Base-by-base conservation (phyloP, 2,797 vertebrate genomes). In the Epinephelus awoara region DNA sequence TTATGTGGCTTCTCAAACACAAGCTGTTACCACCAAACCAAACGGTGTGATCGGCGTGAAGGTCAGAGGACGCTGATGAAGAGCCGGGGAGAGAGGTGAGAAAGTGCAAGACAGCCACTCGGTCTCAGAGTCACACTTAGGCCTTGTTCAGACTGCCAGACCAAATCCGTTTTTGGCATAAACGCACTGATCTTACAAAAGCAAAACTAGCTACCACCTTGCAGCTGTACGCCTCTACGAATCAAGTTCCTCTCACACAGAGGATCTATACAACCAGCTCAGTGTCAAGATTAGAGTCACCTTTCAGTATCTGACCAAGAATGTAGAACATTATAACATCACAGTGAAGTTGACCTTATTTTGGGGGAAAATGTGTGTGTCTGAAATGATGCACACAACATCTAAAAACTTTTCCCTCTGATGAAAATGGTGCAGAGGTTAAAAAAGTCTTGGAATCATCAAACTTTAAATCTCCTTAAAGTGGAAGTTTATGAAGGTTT, bases 1-100 rank as follows among this genome's bases (percentile, higher is more conserved):
- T 85, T 66, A 84, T 90, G 58, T 18, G 51, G 47, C 51, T 17
- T 38, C 77, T 66, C 34, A 5, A 13, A 50, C 64, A 74, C 67
- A 75, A 85, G 59, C 73, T 76, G 75, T 56, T 63, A 3, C 52
- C 62, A 58, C 44, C n/a, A 38, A 61, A 72, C 11, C 64, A 64
- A 62, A 17, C 21, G 12, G 14, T n/a, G 14, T 4, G 15, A 69
- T 27, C 29, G 13, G 49, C 27, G 46, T 64, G 54, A 75, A 78
- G 79, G 81, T 76, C 77, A 46, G 29, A 75, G 7, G 21, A 46
- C 44, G 15, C 3, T n/a, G 52, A 10, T 2, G 27, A 11, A 23
- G 40, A 3, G 34, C 0, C 5, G 17, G n/a, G 51, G 40, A 55
- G 40, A 11, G 40, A 47, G 51, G 54, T 4, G 65, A 71, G 34